These are phyloP conservation scores for Cyprinodon tularosa DNA, from an alignment of 2,113 vertebrate species.

Conservation along the genomic window DNA sequence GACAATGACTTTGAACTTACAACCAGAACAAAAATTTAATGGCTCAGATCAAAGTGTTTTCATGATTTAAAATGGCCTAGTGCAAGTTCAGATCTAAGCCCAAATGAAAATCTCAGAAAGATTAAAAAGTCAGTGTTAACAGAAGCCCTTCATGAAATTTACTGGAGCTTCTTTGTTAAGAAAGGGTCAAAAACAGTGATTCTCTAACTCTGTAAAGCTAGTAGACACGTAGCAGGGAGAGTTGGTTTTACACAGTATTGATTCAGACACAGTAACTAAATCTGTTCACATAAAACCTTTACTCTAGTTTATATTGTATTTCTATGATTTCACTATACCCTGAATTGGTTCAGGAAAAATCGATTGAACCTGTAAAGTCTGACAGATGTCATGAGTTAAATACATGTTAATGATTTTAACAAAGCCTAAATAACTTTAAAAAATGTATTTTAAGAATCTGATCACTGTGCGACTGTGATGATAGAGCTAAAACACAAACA, in stretches of 20 bases:
- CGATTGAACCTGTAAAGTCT: slow-evolving; percentile 31
- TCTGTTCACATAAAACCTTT: slow-evolving; percentile 20
- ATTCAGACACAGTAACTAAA: background rate
- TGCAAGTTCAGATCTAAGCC: background rate
- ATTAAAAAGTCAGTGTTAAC: background rate
- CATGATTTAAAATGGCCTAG: background rate
- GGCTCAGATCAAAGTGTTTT: background rate
- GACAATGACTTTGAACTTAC: background rate
- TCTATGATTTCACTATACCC: slow-evolving; percentile 4
- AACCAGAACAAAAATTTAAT: background rate
- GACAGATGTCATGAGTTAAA: slow-evolving; percentile 30
- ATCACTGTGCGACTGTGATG: slow-evolving; percentile 5
- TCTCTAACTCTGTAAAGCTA: background rate
- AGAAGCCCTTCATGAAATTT: background rate
- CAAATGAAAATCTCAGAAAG: background rate
- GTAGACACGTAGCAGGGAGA: background rate
- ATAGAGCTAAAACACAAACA: background rate
- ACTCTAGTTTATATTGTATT: slow-evolving; percentile 4
- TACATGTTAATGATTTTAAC: slow-evolving; percentile 17
- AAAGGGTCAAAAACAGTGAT: background rate
- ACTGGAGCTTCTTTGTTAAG: background rate
- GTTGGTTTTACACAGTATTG: background rate
- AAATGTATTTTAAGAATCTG: background rate
- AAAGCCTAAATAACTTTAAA: slow-evolving; percentile 3
- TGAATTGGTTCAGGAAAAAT: slow-evolving; percentile 20